Percentiles rank a stretch among this genome's conserved stretches.
Evolutionary conservation across 2,888 invertebrate species (phyloP).

Genomic region (Unio pictorum): DNA sequence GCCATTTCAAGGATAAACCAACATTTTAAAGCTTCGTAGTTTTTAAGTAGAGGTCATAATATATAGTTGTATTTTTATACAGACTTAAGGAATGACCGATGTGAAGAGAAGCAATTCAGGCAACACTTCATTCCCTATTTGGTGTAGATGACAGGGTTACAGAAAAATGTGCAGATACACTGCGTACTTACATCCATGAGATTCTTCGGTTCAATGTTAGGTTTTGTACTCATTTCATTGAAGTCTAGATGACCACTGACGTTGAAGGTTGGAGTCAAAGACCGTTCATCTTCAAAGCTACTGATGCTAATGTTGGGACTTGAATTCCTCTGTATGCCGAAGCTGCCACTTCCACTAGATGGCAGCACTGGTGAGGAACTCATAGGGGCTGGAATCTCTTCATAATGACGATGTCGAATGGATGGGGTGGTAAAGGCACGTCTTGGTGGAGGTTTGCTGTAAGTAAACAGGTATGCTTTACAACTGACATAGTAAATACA

Average conservation of each 20-base stretch:
- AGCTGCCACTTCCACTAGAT: slow-evolving; percentile 1
- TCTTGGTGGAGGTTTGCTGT: slow-evolving; percentile 40
- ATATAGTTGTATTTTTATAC: no score
- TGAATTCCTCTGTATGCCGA: neutral
- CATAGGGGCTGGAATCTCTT: slow-evolving; percentile 44
- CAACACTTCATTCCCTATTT: no score
- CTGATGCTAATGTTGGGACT: slow-evolving; percentile 39
- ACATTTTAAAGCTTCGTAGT: no score
- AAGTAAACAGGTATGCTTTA: neutral
- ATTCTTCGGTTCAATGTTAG: slow-evolving; percentile 62
- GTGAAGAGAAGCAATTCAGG: no score
- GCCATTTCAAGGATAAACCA: no score
- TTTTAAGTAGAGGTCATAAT: no score
- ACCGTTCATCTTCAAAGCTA: slow-evolving; percentile 53
- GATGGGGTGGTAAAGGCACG: slow-evolving; percentile 58
- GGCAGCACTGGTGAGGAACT: slow-evolving; percentile 51
- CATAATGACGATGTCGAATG: slow-evolving; percentile 43
- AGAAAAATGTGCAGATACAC: no score
- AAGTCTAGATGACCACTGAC: slow-evolving; percentile 16
- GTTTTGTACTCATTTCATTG: slow-evolving; percentile 35
- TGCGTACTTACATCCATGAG: slow-evolving; percentile 48
- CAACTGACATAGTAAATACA: neutral
- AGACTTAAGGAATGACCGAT: no score
- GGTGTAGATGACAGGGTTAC: no score
- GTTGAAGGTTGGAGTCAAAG: slow-evolving; percentile 47